Base-by-base conservation (phyloP, 2,113 vertebrate genomes). In the Perca flavescens region DNA sequence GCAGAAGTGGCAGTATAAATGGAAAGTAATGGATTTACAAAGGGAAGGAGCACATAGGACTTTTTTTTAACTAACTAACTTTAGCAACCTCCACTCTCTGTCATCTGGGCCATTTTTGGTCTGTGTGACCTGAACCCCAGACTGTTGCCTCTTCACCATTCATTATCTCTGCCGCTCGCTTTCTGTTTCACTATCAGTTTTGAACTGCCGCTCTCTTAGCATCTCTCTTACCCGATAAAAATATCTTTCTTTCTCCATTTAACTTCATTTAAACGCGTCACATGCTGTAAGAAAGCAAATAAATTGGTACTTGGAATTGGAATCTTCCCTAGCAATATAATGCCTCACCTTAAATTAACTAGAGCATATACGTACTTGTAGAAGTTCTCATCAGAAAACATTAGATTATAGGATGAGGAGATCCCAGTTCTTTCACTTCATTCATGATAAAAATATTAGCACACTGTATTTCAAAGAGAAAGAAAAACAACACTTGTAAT, bases 1-100 rank as follows among this genome's bases (percentile, higher is more conserved):
- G 53, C 46, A 68, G 40, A 85, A 28, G 66, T 74, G 57, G 47
- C 65, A 43, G 53, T 81, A 36, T 67, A 88, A 87, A 84, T 80
- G 17, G 54, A 74, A 74, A 69, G 70, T 60, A 79, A 68, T 77
- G 68, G 60, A 75, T 63, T 65, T 62, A 53, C 31, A 19, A 86
- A 52, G 34, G 61, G 14, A 69, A 16, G 50, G 28, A 49, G 47
- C 46, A 79, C 56, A 74, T n/a, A 19, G 21, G 15, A 65, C 7
- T 21, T 68, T 56, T 56, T 21, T 63, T 34, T 60, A 43, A 43
- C 10, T 43, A 43, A 43, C 40, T 56, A 25, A 64, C 79, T 74
- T 62, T 8, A 77, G 68, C 21, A 73, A 66, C 65, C 71, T 77
- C 43, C 19, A 12, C 52, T 46, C 47, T 62, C 52, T 80, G 22